A percentile compares a stretch with the other conserved stretches of the same genome.
phyloP scores from a whole-genome alignment of 2,888 invertebrate genomes.

The Dasypogon diadema region DNA sequence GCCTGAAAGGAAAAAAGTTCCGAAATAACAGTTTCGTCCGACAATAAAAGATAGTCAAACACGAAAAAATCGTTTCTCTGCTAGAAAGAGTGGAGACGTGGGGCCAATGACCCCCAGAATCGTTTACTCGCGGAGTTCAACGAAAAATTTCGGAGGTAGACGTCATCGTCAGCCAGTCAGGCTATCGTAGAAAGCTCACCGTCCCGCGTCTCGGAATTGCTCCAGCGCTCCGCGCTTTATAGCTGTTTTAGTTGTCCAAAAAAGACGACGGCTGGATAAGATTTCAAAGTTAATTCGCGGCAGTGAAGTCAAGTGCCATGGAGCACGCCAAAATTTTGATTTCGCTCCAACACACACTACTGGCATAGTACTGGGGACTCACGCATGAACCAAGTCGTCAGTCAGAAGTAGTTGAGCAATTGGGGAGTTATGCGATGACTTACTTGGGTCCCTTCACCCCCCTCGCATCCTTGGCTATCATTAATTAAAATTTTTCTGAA shows the following conservation, averaged over 20 bases:
- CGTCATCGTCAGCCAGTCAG: not conserved
- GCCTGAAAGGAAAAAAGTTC: slow-evolving; percentile 23
- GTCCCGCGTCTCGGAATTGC: not conserved
- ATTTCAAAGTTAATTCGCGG: not conserved
- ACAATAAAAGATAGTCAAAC: slow-evolving; percentile 41
- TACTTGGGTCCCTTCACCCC: not conserved
- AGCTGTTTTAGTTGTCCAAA: not conserved
- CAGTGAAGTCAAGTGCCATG: not conserved
- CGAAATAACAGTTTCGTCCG: slow-evolving; percentile 44
- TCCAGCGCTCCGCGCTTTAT: not conserved
- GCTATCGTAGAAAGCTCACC: not conserved
- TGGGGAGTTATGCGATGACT: not conserved
- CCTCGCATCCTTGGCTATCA: no score
- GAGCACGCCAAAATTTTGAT: not conserved
- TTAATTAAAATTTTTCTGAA: no score
- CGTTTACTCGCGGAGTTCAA: not conserved
- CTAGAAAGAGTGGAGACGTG: slow-evolving; percentile 23
- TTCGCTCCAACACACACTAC: not conserved
- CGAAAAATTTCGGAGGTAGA: not conserved
- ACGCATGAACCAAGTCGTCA: not conserved
- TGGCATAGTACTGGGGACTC: not conserved
- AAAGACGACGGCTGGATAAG: not conserved
- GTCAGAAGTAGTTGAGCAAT: not conserved
- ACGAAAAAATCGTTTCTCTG: slow-evolving; percentile 12
- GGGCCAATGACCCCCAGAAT: slow-evolving; percentile 14